These are phyloP conservation scores for Mya arenaria DNA, from an alignment of 1,140 invertebrate species.

Conservation along the genomic window DNA sequence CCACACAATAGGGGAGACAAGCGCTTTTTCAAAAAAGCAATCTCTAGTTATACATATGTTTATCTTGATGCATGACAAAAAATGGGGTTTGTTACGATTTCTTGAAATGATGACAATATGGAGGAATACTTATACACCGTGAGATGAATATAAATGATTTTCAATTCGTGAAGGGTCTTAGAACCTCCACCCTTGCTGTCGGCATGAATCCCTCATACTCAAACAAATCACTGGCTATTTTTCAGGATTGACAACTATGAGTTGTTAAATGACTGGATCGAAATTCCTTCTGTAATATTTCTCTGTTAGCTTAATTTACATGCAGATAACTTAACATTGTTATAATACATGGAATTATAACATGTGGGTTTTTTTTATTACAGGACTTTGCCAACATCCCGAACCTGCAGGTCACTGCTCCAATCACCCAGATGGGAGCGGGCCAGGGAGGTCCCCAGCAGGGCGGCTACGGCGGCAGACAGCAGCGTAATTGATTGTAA, in stretches of 20 bases:
- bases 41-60: no score
- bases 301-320: background rate
- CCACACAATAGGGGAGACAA: no score
- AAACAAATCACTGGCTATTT: background rate
- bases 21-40: no score
- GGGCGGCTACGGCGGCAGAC: constrained; percentile 15
- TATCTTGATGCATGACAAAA: no score
- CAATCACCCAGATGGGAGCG: constrained; percentile 63
- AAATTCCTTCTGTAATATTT: background rate
- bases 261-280: background rate
- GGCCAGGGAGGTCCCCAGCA: constrained; percentile 4
- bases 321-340: background rate
- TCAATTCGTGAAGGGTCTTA: no score
- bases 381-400: constrained; percentile 79
- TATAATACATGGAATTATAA: no score
- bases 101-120: no score
- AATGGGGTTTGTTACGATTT: no score
- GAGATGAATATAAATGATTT: no score
- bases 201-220: background rate
- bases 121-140: no score
- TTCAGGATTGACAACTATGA: background rate
- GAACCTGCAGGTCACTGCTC: constrained; percentile 75
- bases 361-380: constrained; percentile 39
- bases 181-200: no score
- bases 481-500: background rate